These are phyloP conservation scores for Thyatira batis DNA, from an alignment of 2,888 invertebrate species.

Conservation along the genomic window DNA sequence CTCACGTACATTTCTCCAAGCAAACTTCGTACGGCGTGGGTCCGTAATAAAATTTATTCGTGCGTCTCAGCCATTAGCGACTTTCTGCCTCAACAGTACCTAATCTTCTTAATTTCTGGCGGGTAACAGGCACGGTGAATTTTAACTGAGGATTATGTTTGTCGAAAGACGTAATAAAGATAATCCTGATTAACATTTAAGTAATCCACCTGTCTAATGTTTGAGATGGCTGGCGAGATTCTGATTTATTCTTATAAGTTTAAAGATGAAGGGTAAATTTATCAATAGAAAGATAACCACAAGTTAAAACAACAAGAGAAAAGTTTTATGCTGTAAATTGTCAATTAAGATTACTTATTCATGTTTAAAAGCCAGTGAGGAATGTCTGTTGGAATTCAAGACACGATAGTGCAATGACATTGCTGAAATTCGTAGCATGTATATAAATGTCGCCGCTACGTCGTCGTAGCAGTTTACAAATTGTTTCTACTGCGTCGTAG, in stretches of 20 bases:
- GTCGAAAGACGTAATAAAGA: constrained; percentile 13
- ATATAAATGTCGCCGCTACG: background rate
- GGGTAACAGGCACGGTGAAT: constrained; percentile 14
- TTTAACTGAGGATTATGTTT: constrained; percentile 21
- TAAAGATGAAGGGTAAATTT: no score
- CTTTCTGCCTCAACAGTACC: constrained; percentile 25
- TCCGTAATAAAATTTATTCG: constrained; percentile 39
- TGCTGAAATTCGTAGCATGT: background rate
- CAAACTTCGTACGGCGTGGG: constrained; percentile 13
- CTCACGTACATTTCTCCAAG: constrained; percentile 35
- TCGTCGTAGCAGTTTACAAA: background rate
- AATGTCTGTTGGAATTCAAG: background rate
- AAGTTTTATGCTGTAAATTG: no score
- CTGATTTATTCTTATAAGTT: background rate
- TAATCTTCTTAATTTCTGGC: constrained; percentile 32
- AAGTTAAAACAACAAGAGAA: no score
- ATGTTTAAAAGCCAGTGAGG: background rate
- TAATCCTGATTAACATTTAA: constrained; percentile 6
- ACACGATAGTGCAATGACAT: background rate
- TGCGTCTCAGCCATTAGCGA: constrained; percentile 30
- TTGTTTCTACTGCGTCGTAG: background rate
- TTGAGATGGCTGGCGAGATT: background rate
- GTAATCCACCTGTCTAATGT: background rate
- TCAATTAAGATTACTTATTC: background rate
- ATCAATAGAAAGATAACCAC: no score